Percentiles rank a stretch among this genome's conserved stretches.
Conservation (phyloP, 2,888 invertebrate species). For the Tachystola acroxantha region DNA sequence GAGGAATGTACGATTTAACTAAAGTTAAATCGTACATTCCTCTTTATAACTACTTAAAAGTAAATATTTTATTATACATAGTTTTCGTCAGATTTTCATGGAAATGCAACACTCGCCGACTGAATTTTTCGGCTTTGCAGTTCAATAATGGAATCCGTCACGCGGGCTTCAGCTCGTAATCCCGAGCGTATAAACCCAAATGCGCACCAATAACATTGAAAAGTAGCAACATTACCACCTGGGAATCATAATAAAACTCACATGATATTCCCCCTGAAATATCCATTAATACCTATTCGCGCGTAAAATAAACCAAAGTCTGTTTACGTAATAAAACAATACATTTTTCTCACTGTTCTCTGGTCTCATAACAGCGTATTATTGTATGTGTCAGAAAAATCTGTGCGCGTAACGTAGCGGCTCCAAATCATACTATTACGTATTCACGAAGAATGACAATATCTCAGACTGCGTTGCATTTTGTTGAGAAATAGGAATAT, state of each 20-base stretch:
- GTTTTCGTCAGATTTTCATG: no score
- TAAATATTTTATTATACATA: no score
- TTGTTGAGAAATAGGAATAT: conserved; percentile 19
- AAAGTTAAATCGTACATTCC: no score
- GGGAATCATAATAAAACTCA: conserved; percentile 60
- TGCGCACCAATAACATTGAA: conserved; percentile 55
- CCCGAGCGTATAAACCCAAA: conserved; percentile 45
- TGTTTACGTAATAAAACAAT: conserved; percentile 40
- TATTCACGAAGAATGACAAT: conserved; percentile 38
- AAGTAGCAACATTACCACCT: conserved; percentile 47
- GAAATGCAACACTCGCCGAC: no score
- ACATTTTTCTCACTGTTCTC: conserved; percentile 36
- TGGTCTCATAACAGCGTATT: conserved; percentile 34
- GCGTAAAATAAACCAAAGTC: conserved; percentile 47
- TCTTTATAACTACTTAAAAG: no score
- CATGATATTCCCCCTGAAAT: conserved; percentile 44
- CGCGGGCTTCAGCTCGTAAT: conserved; percentile 50
- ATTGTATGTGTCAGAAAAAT: conserved; percentile 30
- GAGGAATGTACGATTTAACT: no score
- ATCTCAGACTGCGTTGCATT: conserved; percentile 24
- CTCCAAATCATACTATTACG: conserved; percentile 40
- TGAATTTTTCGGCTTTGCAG: conserved; percentile 13
- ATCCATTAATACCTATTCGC: conserved; percentile 58
- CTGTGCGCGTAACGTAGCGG: conserved; percentile 28
- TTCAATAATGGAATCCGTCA: conserved; percentile 52